These are phyloP conservation scores for Steinernema hermaphroditum DNA, from an alignment of 2,888 invertebrate genomes.

Conservation along the genomic window DNA sequence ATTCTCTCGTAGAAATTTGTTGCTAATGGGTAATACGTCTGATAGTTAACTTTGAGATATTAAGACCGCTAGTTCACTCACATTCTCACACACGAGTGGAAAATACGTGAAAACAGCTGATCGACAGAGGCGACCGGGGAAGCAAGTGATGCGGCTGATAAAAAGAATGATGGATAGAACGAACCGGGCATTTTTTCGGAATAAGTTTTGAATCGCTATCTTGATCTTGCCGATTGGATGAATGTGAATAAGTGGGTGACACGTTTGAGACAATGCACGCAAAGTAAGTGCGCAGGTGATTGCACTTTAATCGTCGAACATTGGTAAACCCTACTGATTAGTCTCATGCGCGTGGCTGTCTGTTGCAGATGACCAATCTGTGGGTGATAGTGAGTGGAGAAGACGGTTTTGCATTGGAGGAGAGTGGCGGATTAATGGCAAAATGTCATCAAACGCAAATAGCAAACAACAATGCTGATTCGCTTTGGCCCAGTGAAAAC, in stretches of 20 bases:
- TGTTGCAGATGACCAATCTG: not conserved
- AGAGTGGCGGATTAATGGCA: conserved; percentile 7
- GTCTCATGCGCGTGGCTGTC: not conserved
- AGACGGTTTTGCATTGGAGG: not conserved
- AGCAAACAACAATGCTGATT: conserved; percentile 6
- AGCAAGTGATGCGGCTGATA: not conserved
- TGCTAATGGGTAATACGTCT: too few species aligned
- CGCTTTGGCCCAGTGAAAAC: not conserved
- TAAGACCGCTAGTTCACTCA: too few species aligned
- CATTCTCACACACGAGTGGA: too few species aligned
- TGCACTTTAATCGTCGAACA: not conserved
- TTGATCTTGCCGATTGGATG: not conserved
- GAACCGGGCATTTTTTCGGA: not conserved
- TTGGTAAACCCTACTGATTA: conserved; percentile 3
- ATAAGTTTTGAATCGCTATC: conserved; percentile 15
- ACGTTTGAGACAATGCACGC: not conserved
- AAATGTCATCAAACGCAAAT: conserved; percentile 3
- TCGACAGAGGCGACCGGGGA: conserved; percentile 1
- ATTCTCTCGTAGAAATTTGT: too few species aligned
- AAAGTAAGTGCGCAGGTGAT: not conserved
- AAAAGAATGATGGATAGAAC: conserved; percentile 19
- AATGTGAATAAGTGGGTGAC: not conserved
- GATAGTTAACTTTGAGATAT: too few species aligned
- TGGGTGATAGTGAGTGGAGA: not conserved
- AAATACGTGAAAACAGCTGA: conserved; percentile 26